These are phyloP conservation scores for Calvadosia cruxmelitensis DNA, from an alignment of 30 jellyfish, hydroid and myxozoan species.

Conservation along the genomic window DNA sequence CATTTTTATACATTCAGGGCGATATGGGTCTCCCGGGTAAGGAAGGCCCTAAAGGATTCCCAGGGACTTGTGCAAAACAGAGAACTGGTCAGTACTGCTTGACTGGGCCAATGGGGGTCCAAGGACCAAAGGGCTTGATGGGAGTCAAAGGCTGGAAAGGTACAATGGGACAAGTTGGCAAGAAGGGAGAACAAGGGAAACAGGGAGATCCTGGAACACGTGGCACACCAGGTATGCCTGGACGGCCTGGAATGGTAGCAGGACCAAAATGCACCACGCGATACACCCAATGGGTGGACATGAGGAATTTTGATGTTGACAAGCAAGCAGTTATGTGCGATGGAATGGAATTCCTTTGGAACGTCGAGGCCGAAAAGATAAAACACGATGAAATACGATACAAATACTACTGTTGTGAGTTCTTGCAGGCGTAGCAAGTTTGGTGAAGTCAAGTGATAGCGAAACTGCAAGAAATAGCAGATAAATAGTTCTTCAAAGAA, in stretches of 20 bases:
- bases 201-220: conserved; percentile 34
- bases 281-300: conserved; percentile 42
- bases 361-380: conserved; percentile 33
- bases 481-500: too few relatives aligned
- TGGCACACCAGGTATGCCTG: conserved; percentile 56
- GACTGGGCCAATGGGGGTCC: conserved; percentile 39
- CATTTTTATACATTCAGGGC: too few relatives aligned
- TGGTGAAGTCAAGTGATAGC: not conserved
- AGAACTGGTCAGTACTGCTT: conserved; percentile 19
- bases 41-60: conserved; percentile 19
- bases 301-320: conserved; percentile 21
- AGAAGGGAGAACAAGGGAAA: conserved; percentile 24
- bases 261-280: conserved; percentile 51
- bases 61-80: conserved; percentile 11
- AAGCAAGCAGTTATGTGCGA: conserved; percentile 61
- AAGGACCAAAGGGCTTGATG: conserved; percentile 36
- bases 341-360: conserved; percentile 51
- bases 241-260: conserved; percentile 48
- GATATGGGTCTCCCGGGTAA: conserved; percentile 24
- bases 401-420: conserved; percentile 40
- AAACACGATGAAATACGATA: conserved; percentile 21
- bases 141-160: conserved; percentile 22
- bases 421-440: conserved; percentile 17
- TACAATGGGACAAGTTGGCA: conserved; percentile 11
- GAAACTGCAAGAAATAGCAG: too few relatives aligned